Base-by-base conservation (phyloP, 2,888 invertebrate species). In the Gastrophysa polygoni region DNA sequence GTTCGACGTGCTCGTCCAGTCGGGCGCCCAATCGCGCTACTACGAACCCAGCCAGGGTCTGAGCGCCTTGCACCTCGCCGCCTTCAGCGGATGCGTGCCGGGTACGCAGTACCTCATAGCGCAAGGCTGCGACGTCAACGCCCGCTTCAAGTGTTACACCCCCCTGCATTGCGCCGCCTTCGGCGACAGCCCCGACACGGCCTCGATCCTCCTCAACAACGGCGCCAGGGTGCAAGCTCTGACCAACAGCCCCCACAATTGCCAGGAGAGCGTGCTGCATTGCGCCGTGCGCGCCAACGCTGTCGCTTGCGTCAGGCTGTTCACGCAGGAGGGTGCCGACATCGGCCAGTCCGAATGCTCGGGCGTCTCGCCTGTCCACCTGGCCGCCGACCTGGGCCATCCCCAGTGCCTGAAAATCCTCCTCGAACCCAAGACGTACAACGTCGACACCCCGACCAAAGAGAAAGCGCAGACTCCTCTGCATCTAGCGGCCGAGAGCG, bases 121-220 rank as follows among this genome's bases (percentile, higher is more conserved):
- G 24, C 86, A 88, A 72, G 90, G 89, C 1, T 85, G 87, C 68
- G 89, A 89, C 73, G 86, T 91, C 7, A 89, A 90, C 81, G 85
- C 87, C 54, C 86, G 87, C 75, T 86, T 87, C 62, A 88, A 90
- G 77, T 87, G 88, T 71, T 91, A 91, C 77, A 90, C 91, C 48
- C 93, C 95, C 0, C 85, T 96, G 61, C 95, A 96, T 80, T 94
- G 93, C 78, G 93, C 95, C 11, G 94, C 95, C 29, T 93, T 94
- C 81, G 93, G 95, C 11, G 92, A 95, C 76, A 90, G 93, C 65
- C 87, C 89, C 56, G 89, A 91, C 74, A 92, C 93, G 11, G 90
- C 92, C 58, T 89, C 88, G 80, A 86, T 93, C 75, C 86, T 96
- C 63, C 85, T 95, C 65, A 87, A 87, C 66, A 86, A 86, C 67